Evolutionary conservation across 2,113 vertebrate species (phyloP).

Genomic region (Nematolebias whitei): DNA sequence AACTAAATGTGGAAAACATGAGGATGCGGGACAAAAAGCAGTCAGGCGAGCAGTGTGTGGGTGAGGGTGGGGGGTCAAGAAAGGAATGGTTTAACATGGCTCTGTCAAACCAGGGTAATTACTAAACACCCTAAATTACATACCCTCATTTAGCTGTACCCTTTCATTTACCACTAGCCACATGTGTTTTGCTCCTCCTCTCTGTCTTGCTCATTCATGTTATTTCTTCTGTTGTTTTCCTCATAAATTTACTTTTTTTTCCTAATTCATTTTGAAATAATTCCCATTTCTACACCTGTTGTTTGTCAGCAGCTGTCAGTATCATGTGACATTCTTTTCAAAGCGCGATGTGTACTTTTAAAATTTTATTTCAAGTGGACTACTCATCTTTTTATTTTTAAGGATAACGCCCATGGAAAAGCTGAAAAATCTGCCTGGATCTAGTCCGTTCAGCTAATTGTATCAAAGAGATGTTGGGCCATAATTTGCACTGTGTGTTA

Average conservation of each 20-base stretch:
- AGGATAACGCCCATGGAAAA: conserved; percentile 5
- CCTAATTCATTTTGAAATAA: conserved; percentile 27
- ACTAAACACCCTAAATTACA: conserved; percentile 81
- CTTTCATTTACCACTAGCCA: conserved; percentile 75
- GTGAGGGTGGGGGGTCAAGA: conserved; percentile 46
- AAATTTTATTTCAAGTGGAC: conserved; percentile 11
- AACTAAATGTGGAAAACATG: conserved; percentile 79
- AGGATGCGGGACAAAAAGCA: conserved; percentile 57
- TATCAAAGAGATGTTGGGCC: conserved; percentile 21
- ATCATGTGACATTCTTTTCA: conserved; percentile 17
- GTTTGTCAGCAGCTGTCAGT: conserved; percentile 28
- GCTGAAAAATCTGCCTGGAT: background rate
- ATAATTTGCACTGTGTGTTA: conserved; percentile 22
- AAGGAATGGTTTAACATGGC: conserved; percentile 73
- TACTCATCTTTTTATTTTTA: background rate
- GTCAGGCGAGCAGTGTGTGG: conserved; percentile 27
- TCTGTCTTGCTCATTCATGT: conserved; percentile 44
- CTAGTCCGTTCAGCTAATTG: conserved; percentile 5
- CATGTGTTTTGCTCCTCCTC: conserved; percentile 60
- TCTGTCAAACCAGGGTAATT: conserved; percentile 77
- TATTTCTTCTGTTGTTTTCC: conserved; percentile 11
- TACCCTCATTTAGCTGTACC: conserved; percentile 76
- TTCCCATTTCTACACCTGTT: conserved; percentile 39
- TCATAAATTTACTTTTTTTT: conserved; percentile 13
- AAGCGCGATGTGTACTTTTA: conserved; percentile 4